These are phyloP conservation scores for Sisyra nigra DNA, from an alignment of 2,888 invertebrate species.

Conservation along the genomic window DNA sequence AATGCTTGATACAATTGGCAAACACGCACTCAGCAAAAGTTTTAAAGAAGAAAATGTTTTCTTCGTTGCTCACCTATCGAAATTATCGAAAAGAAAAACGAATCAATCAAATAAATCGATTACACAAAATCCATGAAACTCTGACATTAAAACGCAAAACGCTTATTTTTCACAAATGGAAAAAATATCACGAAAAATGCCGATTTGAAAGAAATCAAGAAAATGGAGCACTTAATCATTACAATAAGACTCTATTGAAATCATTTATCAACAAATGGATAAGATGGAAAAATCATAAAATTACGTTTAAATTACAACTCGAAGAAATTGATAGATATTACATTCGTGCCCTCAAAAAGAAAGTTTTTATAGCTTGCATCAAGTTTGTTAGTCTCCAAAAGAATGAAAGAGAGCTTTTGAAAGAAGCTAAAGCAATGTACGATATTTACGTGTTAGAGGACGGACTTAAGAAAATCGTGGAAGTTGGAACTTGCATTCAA, in stretches of 20 bases:
- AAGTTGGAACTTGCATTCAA: conserved; percentile 14
- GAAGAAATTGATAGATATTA: conserved; percentile 12
- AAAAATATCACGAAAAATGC: not conserved
- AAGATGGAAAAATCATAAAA: conserved; percentile 6
- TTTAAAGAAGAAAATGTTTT: conserved; percentile 5
- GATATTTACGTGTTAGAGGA: conserved; percentile 14
- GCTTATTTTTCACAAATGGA: not conserved
- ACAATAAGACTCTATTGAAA: conserved; percentile 11
- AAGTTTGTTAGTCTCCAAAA: conserved; percentile 12
- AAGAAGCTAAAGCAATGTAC: conserved; percentile 16
- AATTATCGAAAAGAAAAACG: conserved; percentile 4
- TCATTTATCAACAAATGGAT: conserved; percentile 11
- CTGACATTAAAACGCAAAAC: no score
- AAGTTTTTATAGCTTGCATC: conserved; percentile 12
- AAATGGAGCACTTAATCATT: conserved; percentile 4
- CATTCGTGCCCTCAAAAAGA: conserved; percentile 12
- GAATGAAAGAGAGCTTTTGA: conserved; percentile 12
- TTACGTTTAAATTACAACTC: conserved; percentile 11
- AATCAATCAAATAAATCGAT: no score
- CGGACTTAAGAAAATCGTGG: conserved; percentile 16
- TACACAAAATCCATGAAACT: no score
- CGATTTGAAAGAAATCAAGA: conserved; percentile 2
- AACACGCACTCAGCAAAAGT: not conserved
- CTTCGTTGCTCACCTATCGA: not conserved
- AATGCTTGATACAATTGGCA: conserved; percentile 2